Evolutionary conservation across 2,888 invertebrate genomes (phyloP).

Genomic region (Molanna angustata): DNA sequence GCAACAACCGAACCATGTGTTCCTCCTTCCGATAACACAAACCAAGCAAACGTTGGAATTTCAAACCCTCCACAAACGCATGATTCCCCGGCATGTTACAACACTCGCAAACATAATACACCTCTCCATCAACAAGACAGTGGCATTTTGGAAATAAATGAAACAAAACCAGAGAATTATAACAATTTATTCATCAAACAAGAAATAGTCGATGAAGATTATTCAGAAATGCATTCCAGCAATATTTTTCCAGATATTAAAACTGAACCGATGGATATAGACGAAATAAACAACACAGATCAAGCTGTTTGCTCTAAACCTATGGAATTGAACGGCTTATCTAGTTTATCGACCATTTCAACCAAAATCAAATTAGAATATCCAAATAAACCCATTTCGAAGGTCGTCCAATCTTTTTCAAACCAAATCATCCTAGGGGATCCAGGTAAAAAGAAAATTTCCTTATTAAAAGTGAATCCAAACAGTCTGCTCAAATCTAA

Average conservation of each 20-base stretch:
- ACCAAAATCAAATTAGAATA: too few species aligned
- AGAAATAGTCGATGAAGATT: not conserved
- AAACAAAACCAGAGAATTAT: constrained; percentile 27
- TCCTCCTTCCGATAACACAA: not conserved
- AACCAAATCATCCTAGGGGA: constrained; percentile 32
- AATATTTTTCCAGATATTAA: not conserved
- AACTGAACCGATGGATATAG: constrained; percentile 3
- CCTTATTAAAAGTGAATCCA: constrained; percentile 44
- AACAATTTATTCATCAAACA: constrained; percentile 36
- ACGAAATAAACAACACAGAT: not conserved
- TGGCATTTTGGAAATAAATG: not conserved
- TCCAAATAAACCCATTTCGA: not conserved
- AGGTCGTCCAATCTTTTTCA: not conserved
- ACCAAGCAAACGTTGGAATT: not conserved
- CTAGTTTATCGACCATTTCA: too few species aligned
- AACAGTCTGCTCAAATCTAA: constrained; percentile 38
- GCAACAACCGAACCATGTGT: not conserved
- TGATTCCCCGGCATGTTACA: too few species aligned
- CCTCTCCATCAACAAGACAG: not conserved
- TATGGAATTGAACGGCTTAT: too few species aligned
- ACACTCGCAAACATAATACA: not conserved
- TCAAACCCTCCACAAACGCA: not conserved
- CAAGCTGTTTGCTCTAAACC: not conserved
- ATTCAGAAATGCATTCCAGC: not conserved
- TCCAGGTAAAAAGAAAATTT: constrained; percentile 39